These are phyloP conservation scores for Malaclemys terrapin DNA, from an alignment of 2,113 vertebrate species.

Conservation along the genomic window DNA sequence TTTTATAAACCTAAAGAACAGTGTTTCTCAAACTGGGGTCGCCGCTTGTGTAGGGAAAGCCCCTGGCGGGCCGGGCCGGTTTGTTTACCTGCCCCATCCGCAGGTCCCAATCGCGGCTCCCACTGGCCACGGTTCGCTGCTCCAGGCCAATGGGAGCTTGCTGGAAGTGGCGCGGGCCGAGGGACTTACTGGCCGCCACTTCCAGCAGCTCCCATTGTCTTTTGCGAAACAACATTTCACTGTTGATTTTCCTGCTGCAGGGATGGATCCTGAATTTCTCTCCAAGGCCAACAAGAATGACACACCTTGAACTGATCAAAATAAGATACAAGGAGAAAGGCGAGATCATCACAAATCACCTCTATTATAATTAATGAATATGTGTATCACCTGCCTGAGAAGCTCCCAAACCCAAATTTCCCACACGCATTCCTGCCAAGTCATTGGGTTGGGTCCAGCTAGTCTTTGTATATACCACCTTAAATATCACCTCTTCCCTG, in stretches of 20 bases:
- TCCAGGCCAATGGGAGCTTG: too few species aligned
- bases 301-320: not conserved
- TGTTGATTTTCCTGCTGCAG: not conserved
- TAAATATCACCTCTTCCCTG: not conserved
- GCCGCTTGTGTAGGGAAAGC: too few species aligned
- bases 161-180: too few species aligned
- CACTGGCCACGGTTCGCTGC: too few species aligned
- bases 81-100: too few species aligned
- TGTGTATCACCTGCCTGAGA: not conserved
- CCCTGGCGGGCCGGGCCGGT: too few species aligned
- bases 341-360: not conserved
- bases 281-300: not conserved
- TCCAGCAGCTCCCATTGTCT: too few species aligned
- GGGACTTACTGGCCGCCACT: too few species aligned
- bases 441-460: not conserved
- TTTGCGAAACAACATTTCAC: not conserved
- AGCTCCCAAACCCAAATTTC: not conserved
- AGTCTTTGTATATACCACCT: not conserved
- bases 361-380: not conserved
- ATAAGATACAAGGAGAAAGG: not conserved
- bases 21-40: too few species aligned
- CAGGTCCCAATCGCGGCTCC: too few species aligned
- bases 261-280: not conserved
- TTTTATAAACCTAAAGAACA: not conserved
- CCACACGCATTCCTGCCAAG: not conserved